Evolutionary conservation across 2,113 vertebrate genomes (phyloP), one percentile per base, ranked within the genome.

Genomic region (Phyllostomus discolor): DNA sequence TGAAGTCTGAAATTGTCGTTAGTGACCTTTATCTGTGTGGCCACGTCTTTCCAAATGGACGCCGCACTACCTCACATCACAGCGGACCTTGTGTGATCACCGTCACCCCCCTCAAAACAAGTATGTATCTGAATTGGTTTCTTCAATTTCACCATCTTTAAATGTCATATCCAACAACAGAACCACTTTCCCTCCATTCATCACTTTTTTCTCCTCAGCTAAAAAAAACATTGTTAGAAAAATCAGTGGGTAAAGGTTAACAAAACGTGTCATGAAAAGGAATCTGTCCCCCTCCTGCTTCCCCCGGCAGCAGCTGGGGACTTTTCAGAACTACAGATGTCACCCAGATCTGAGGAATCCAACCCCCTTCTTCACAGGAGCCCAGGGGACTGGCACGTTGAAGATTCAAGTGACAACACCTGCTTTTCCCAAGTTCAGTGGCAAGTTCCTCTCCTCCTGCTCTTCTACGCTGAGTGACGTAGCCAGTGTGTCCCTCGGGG

Each of bases 71-170:
- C 48, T 11, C 75, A 54, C 19, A n/a, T 19, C 46, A 54, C 5
- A 2, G 10, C 12, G 19, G 8, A 5, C 8, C 26, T 20, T 0
- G 1, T 15, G n/a, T 69, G 48, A 35, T 57, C 12, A 50, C n/a
- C 8, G 35, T 46, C 35, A 43, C 5, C 50, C 48, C 14, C 50
- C 26, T 28, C n/a, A 41, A 66, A 79, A 81, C 8, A 20, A 24
- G n/a, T 70, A 19, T 28, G 14, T 24, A 35, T 17, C 28, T 57
- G 48, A 57, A 8, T 24, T 43, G 8, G 69, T 43, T 81, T 54
- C 75, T 80, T 90, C 28, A 46, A 43, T 70, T 69, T 81, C 9
- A 41, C 12, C 62, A 33, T 33, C 35, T 50, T 16, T 43, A 91
- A 43, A 90, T 24, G 22, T 46, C 66, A 81, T 33, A 26, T 70